phyloP scores from a whole-genome alignment of 2,888 invertebrate genomes.

The Lasioglossum marginatum region DNA sequence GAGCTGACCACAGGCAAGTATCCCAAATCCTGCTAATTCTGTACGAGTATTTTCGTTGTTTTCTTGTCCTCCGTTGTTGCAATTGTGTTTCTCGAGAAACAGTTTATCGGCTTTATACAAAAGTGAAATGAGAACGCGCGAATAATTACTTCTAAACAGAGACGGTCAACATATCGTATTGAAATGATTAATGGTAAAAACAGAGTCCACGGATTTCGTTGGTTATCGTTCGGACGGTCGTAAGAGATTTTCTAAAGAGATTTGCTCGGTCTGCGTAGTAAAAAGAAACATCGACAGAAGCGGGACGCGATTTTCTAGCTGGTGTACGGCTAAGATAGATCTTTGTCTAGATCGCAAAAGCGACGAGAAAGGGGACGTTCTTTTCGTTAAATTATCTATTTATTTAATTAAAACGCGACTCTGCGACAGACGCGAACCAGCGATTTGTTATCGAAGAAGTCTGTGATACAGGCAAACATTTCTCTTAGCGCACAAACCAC shows the following conservation, averaged over 20 bases:
- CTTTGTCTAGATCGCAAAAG: conserved; percentile 47
- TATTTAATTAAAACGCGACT: conserved; percentile 57
- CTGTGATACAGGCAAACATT: conserved; percentile 67
- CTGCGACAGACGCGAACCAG: conserved; percentile 22
- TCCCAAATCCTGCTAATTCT: neutral
- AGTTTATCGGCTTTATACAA: neutral
- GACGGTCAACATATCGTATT: conserved; percentile 43
- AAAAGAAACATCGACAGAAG: conserved; percentile 22
- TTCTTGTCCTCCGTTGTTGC: neutral
- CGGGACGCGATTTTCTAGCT: conserved; percentile 31
- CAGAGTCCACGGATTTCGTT: conserved; percentile 50
- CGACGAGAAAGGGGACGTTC: conserved; percentile 18
- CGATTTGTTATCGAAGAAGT: conserved; percentile 54
- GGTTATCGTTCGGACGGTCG: conserved; percentile 38
- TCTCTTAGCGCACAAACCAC: conserved; percentile 61
- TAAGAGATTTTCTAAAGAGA: conserved; percentile 10
- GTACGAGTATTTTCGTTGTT: neutral
- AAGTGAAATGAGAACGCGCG: conserved; percentile 18
- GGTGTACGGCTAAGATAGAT: conserved; percentile 45
- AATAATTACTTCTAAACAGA: conserved; percentile 8
- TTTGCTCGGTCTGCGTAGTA: conserved; percentile 33
- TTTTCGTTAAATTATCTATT: conserved; percentile 55
- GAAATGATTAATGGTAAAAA: conserved; percentile 14
- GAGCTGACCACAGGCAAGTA: conserved; percentile 36
- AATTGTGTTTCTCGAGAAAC: neutral